Evolutionary conservation across 2,888 invertebrate species (phyloP).

Genomic region (Lasioglossum villosulum): DNA sequence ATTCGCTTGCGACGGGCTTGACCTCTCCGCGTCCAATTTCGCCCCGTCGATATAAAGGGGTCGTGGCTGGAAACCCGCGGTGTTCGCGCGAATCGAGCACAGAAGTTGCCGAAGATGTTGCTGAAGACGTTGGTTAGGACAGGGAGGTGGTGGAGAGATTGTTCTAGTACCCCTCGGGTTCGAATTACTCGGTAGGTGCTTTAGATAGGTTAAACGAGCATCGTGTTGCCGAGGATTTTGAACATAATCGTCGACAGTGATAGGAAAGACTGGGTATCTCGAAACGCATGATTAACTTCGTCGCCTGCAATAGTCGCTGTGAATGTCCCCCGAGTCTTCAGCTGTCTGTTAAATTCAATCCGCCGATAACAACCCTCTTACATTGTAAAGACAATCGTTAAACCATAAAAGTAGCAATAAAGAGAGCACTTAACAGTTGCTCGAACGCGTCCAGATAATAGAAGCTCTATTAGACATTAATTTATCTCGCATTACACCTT

Average conservation of each 20-base stretch:
- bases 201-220: not conserved
- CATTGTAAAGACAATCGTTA: not conserved
- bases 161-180: not conserved
- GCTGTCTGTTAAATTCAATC: not conserved
- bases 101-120: not conserved
- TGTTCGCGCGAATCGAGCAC: not conserved
- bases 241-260: not conserved
- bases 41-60: not conserved
- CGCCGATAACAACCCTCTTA: not conserved
- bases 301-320: not conserved
- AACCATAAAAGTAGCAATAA: not conserved
- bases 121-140: not conserved
- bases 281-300: not conserved
- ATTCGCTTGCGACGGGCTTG: conserved; percentile 48
- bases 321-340: not conserved
- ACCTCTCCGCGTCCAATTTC: conserved; percentile 41
- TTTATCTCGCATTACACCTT: not conserved
- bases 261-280: not conserved
- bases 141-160: not conserved
- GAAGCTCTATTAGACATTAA: not conserved
- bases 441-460: not conserved
- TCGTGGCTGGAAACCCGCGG: conserved; percentile 3
- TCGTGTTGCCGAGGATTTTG: not conserved
- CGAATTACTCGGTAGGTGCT: not conserved
- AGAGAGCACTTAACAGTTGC: not conserved